A percentile compares a stretch with the other conserved stretches of the same genome.
phyloP scores from a whole-genome alignment of 2,888 invertebrate species.

The Caenorhabditis japonica region DNA sequence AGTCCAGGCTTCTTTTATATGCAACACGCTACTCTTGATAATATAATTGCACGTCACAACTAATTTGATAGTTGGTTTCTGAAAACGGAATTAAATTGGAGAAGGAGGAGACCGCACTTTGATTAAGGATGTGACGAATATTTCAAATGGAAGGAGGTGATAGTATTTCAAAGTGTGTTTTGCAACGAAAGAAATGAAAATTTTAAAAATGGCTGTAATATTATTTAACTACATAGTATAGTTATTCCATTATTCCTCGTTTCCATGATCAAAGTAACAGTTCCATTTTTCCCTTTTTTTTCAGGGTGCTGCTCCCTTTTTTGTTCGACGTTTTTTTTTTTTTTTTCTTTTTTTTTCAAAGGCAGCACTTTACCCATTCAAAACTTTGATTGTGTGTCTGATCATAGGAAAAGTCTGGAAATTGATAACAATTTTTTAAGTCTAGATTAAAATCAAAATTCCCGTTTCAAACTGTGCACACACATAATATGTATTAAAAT shows the following conservation, averaged over 20 bases:
- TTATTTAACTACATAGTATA: too few relatives aligned
- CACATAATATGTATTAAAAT: background rate
- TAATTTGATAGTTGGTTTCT: conserved; percentile 39
- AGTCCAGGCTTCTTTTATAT: conserved; percentile 38
- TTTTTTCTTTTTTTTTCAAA: too few relatives aligned
- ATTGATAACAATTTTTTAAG: background rate
- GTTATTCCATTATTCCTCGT: too few relatives aligned
- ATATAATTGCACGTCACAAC: conserved; percentile 46
- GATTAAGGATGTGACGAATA: conserved; percentile 8
- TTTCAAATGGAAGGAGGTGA: too few relatives aligned
- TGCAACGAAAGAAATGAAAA: too few relatives aligned
- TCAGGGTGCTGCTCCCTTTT: conserved; percentile 3
- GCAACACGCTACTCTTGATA: conserved; percentile 28
- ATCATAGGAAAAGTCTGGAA: background rate
- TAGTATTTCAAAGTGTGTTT: too few relatives aligned
- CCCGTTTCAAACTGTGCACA: background rate
- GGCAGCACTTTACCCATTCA: too few relatives aligned
- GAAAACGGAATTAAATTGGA: conserved; percentile 27
- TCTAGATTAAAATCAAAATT: background rate
- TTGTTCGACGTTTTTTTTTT: conserved; percentile 1
- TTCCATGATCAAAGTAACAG: conserved; percentile 36
- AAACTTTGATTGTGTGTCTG: too few relatives aligned
- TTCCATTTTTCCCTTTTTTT: too few relatives aligned
- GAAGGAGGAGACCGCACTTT: conserved; percentile 19
- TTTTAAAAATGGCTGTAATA: too few relatives aligned